Percentiles rank a stretch among this genome's conserved stretches.
Evolutionary conservation across 2,113 vertebrate species (phyloP).

Genomic region (Desmodus rotundus): DNA sequence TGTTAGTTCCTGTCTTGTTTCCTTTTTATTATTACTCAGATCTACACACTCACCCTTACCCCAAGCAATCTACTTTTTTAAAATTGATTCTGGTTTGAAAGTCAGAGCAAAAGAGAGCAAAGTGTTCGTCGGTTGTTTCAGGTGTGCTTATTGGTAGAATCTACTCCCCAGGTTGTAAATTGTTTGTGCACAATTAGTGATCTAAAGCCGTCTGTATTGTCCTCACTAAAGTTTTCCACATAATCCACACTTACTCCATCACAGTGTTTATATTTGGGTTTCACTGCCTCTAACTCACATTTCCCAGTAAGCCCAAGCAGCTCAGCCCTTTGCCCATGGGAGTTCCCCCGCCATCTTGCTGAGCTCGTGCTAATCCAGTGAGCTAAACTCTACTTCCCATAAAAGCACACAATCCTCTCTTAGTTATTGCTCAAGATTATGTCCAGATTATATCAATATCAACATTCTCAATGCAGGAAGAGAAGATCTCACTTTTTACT

Average conservation of each 20-base stretch:
- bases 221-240: background rate
- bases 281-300: background rate
- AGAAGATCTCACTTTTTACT: background rate
- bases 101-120: background rate
- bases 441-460: background rate
- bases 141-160: background rate
- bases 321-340: background rate
- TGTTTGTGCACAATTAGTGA: background rate
- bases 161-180: background rate
- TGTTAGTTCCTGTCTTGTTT: background rate
- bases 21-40: background rate
- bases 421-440: background rate
- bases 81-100: background rate
- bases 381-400: background rate
- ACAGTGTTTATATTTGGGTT: background rate
- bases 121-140: background rate
- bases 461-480: background rate
- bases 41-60: background rate
- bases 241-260: background rate
- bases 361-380: background rate
- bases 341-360: background rate
- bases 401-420: background rate
- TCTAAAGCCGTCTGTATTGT: background rate
- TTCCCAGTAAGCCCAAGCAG: background rate
- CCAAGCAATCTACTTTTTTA: background rate